These are phyloP conservation scores for Thelaira solivaga DNA, from an alignment of 2,888 invertebrate species.

Conservation along the genomic window DNA sequence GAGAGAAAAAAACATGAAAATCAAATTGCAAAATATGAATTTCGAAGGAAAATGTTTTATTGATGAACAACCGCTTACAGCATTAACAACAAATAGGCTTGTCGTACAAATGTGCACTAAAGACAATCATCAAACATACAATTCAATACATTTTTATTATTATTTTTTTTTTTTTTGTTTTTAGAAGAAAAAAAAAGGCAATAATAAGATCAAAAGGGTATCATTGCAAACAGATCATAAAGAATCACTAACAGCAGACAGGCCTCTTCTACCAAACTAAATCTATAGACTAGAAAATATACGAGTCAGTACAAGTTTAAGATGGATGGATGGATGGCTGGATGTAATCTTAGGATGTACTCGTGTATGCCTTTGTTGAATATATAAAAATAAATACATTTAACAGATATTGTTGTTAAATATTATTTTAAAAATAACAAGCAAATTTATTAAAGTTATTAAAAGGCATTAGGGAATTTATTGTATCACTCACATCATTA, in stretches of 20 bases:
- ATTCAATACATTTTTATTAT: slow-evolving; percentile 16
- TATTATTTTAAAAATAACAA: slow-evolving; percentile 30
- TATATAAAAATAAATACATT: too few species aligned
- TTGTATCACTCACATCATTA: background rate
- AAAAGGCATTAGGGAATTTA: slow-evolving; percentile 44
- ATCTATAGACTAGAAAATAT: slow-evolving; percentile 27
- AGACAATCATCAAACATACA: slow-evolving; percentile 20
- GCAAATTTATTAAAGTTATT: slow-evolving; percentile 47
- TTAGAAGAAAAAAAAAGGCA: slow-evolving; percentile 30
- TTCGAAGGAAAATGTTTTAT: slow-evolving; percentile 30
- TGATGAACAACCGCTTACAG: slow-evolving; percentile 41
- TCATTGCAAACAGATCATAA: slow-evolving; percentile 61
- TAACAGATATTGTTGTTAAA: background rate
- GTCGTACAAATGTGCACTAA: too few species aligned
- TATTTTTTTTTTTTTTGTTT: slow-evolving; percentile 10
- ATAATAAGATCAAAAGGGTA: slow-evolving; percentile 60
- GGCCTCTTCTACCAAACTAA: slow-evolving; percentile 17
- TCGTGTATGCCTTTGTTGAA: too few species aligned
- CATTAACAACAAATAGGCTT: slow-evolving; percentile 35
- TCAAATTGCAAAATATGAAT: slow-evolving; percentile 21
- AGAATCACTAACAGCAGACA: slow-evolving; percentile 52
- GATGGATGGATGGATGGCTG: slow-evolving; percentile 4
- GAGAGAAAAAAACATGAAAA: background rate
- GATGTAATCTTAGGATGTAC: too few species aligned
- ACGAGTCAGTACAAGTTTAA: background rate